phyloP scores from a whole-genome alignment of 1,140 invertebrate species.

The Condylostylus longicornis region DNA sequence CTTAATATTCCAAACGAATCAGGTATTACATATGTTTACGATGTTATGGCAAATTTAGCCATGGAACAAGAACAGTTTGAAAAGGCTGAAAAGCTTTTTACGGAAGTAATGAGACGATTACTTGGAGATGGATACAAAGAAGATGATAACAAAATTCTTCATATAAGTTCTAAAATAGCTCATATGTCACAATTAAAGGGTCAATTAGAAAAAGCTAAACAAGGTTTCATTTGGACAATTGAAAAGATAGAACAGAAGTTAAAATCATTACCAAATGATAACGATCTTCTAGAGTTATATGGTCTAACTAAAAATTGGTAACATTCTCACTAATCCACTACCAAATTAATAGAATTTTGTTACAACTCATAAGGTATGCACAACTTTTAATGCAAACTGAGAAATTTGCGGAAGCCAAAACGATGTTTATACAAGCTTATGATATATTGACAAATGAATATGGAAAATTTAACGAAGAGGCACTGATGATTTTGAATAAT shows the following conservation, averaged over 20 bases:
- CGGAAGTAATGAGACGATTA: conserved; percentile 61
- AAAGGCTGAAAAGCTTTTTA: conserved; percentile 74
- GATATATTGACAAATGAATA: conserved; percentile 46
- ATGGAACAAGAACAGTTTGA: conserved; percentile 55
- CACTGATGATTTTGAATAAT: conserved; percentile 69
- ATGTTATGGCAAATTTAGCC: conserved; percentile 80
- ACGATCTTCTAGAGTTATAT: conserved; percentile 21
- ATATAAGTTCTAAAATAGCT: conserved; percentile 48
- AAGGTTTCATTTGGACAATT: conserved; percentile 59
- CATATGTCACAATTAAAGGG: conserved; percentile 44
- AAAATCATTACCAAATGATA: conserved; percentile 17
- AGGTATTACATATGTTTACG: conserved; percentile 74
- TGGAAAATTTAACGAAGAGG: conserved; percentile 54
- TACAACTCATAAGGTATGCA: conserved; percentile 70
- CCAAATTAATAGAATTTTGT: too few species aligned
- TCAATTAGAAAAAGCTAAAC: conserved; percentile 46
- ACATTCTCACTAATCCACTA: too few species aligned
- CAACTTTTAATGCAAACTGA: conserved; percentile 51
- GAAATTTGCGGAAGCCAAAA: conserved; percentile 46
- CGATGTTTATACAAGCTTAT: conserved; percentile 52
- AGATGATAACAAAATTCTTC: conserved; percentile 50
- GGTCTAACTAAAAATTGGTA: conserved; percentile 54
- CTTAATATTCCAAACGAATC: too few species aligned
- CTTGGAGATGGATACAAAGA: conserved; percentile 47
- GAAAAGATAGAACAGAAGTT: conserved; percentile 40